phyloP scores from a whole-genome alignment of 2,113 vertebrate species.

The Nannobrachium achirus region DNA sequence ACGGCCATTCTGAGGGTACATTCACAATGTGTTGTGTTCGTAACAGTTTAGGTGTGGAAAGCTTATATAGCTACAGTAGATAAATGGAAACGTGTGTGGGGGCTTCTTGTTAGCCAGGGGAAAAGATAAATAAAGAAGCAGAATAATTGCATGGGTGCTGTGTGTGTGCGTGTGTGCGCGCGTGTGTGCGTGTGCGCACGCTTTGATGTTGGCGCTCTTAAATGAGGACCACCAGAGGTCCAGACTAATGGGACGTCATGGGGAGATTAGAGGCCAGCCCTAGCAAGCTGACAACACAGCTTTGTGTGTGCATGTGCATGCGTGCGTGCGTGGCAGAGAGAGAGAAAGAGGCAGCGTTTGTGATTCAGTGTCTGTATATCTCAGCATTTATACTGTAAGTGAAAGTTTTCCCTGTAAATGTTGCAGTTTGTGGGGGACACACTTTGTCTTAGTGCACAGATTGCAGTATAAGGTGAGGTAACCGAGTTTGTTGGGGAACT shows the following conservation, averaged over 20 bases:
- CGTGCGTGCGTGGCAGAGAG: conserved; percentile 54
- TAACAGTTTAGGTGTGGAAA: conserved; percentile 56
- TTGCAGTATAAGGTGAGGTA: too few relatives aligned
- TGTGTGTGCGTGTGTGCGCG: conserved; percentile 28
- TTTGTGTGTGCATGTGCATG: conserved; percentile 42
- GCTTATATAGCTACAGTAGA: conserved; percentile 38
- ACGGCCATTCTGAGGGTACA: too few relatives aligned
- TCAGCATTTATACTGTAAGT: neutral
- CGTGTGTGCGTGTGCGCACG: conserved; percentile 58
- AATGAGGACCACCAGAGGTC: conserved; percentile 82
- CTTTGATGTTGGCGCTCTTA: conserved; percentile 82
- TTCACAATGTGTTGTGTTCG: conserved; percentile 10
- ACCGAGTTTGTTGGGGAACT: too few relatives aligned
- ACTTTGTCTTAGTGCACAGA: too few relatives aligned
- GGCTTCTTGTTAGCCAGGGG: conserved; percentile 23
- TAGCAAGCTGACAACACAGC: conserved; percentile 54
- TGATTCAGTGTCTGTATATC: conserved; percentile 15
- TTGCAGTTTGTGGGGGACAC: too few relatives aligned
- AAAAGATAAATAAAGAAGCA: conserved; percentile 43
- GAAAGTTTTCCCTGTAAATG: neutral
- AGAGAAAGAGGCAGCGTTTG: conserved; percentile 47
- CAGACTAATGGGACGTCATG: conserved; percentile 83
- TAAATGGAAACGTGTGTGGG: conserved; percentile 70
- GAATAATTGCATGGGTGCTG: conserved; percentile 62
- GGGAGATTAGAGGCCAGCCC: conserved; percentile 78